A percentile compares a stretch with the other conserved stretches of the same genome.
Conservation (phyloP, 1,140 invertebrate genomes). For the Trachymyrmex septentrionalis region DNA sequence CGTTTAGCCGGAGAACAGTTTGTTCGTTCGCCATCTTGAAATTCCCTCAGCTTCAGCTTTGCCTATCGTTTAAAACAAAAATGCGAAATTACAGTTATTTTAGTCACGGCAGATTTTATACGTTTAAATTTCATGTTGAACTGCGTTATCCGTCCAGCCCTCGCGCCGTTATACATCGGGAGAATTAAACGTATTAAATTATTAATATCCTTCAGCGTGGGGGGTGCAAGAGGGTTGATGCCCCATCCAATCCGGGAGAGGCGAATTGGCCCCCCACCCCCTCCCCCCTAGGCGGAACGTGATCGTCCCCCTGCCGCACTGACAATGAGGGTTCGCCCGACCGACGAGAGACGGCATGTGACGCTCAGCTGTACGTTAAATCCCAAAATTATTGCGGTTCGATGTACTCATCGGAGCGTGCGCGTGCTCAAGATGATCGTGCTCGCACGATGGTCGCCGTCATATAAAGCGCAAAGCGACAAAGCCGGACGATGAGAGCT, state of each 20-base stretch:
- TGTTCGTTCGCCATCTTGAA: not conserved
- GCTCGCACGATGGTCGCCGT: slow-evolving; percentile 24
- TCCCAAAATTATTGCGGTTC: slow-evolving; percentile 81
- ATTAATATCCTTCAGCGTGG: slow-evolving; percentile 76
- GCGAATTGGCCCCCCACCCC: slow-evolving; percentile 72
- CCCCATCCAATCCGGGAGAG: slow-evolving; percentile 77
- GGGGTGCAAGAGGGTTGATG: slow-evolving; percentile 72
- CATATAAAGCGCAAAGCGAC: slow-evolving; percentile 40
- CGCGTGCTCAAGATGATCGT: slow-evolving; percentile 63
- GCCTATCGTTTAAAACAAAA: too few species aligned
- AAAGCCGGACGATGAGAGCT: not conserved
- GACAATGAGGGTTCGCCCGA: slow-evolving; percentile 49
- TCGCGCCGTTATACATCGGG: slow-evolving; percentile 15
- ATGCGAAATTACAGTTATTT: not conserved
- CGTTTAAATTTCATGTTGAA: not conserved
- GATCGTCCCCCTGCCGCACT: slow-evolving; percentile 57
- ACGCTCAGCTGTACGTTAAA: slow-evolving; percentile 83
- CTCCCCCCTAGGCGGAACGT: slow-evolving; percentile 55
- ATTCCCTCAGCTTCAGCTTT: not conserved
- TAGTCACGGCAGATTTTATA: not conserved
- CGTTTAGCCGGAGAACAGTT: not conserved
- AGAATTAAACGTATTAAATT: slow-evolving; percentile 82
- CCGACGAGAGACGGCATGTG: slow-evolving; percentile 74
- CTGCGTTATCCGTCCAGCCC: not conserved
- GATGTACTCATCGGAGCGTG: slow-evolving; percentile 39